phyloP scores from a whole-genome alignment of 2,888 invertebrate genomes.

The Napeogenes inachia region DNA sequence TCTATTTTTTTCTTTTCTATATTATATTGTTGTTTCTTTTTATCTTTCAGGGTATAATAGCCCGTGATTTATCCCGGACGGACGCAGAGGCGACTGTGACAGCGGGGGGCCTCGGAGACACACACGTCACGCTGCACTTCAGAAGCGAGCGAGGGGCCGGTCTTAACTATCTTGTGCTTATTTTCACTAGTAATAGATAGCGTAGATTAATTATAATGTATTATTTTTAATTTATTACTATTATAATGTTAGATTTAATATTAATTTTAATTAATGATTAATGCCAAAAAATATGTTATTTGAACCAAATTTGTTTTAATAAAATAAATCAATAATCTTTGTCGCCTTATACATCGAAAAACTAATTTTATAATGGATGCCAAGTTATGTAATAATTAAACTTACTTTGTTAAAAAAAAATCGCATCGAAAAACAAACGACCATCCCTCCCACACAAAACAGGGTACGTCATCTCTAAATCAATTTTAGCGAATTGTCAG shows the following conservation, averaged over 20 bases:
- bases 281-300: too few species aligned
- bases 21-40: constrained; percentile 3
- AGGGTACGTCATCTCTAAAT: constrained; percentile 52
- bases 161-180: constrained; percentile 63
- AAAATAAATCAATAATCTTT: too few species aligned
- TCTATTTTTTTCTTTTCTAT: not conserved
- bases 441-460: constrained; percentile 33
- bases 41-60: constrained; percentile 57
- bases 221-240: not conserved
- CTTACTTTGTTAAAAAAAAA: not conserved
- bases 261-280: too few species aligned
- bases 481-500: constrained; percentile 73
- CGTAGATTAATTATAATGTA: constrained; percentile 7
- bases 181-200: constrained; percentile 52
- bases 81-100: constrained; percentile 56
- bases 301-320: too few species aligned
- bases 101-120: constrained; percentile 59
- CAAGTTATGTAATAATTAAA: not conserved
- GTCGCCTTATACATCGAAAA: too few species aligned
- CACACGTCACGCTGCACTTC: constrained; percentile 58
- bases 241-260: not conserved
- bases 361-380: too few species aligned
- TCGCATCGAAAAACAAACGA: constrained; percentile 1
- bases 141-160: constrained; percentile 55
- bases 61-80: constrained; percentile 58